Evolutionary conservation across 2,797 vertebrate genomes (phyloP).

Genomic region (Balearica regulorum): DNA sequence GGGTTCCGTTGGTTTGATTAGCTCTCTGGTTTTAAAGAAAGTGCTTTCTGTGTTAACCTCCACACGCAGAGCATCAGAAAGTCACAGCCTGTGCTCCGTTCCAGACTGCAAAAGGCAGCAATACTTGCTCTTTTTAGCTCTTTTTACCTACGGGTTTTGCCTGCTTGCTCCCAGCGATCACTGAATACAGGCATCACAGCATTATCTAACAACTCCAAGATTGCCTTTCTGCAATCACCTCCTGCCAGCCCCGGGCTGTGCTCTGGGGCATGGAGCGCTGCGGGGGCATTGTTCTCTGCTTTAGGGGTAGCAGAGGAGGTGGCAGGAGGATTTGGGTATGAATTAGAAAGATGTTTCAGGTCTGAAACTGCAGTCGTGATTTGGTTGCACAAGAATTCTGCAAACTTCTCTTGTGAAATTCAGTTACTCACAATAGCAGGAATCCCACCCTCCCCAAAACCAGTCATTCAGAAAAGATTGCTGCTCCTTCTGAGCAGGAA

Average conservation of each 20-base stretch:
- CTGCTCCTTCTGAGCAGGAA: neutral
- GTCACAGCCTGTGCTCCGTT: neutral
- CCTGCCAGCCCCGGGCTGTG: neutral
- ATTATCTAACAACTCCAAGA: neutral
- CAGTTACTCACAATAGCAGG: neutral
- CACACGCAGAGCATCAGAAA: neutral
- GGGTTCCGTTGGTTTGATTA: neutral
- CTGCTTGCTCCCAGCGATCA: neutral
- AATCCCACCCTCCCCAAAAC: neutral
- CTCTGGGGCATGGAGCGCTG: neutral
- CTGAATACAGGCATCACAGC: neutral
- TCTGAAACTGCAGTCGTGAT: neutral
- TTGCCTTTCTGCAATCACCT: neutral
- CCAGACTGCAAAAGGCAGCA: neutral
- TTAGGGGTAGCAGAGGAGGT: neutral
- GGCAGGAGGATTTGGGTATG: neutral
- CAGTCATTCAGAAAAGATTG: neutral
- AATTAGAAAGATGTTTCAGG: neutral
- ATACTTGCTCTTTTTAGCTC: neutral
- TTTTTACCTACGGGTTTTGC: neutral
- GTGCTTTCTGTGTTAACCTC: neutral
- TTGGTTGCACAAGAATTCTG: neutral
- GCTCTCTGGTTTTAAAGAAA: neutral
- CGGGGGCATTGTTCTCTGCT: neutral
- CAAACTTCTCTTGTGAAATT: neutral